Evolutionary conservation across 2,888 invertebrate genomes (phyloP).

Genomic region (Campoplex capitator): DNA sequence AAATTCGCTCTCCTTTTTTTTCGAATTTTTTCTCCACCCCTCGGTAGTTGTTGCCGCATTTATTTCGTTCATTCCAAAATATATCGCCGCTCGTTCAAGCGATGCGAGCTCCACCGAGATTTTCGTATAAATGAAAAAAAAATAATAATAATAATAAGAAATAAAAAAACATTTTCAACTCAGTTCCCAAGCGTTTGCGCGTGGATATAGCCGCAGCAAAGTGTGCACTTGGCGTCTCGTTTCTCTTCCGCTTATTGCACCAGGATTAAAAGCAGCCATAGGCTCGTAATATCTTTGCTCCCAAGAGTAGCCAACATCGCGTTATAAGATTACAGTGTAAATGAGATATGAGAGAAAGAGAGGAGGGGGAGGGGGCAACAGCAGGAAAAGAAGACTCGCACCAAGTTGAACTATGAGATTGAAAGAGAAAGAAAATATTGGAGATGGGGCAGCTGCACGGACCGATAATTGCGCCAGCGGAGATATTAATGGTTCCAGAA

Average conservation of each 20-base stretch:
- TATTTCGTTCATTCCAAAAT: not conserved
- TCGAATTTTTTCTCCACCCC: too few relatives aligned
- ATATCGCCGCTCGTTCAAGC: too few relatives aligned
- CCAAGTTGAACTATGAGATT: conserved; percentile 12
- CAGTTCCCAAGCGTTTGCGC: not conserved
- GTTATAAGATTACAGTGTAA: conserved; percentile 15
- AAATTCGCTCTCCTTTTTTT: too few relatives aligned
- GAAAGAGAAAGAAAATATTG: conserved; percentile 54
- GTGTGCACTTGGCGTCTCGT: not conserved
- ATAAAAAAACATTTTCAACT: not conserved
- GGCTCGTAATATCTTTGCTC: not conserved
- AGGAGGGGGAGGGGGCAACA: too few relatives aligned
- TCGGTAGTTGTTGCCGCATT: too few relatives aligned
- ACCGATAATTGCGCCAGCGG: conserved; percentile 80
- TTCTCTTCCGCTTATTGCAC: not conserved
- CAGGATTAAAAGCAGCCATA: not conserved
- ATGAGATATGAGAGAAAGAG: not conserved
- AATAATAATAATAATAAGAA: too few relatives aligned
- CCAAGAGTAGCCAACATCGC: not conserved
- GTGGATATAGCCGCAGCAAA: not conserved
- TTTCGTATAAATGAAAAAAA: not conserved
- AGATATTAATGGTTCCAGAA: conserved; percentile 80
- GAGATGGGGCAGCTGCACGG: conserved; percentile 76
- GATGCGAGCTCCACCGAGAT: too few relatives aligned
- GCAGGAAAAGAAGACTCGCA: not conserved